Evolutionary conservation across 2,888 invertebrate species (phyloP).

Genomic region (Calameuta idolon): DNA sequence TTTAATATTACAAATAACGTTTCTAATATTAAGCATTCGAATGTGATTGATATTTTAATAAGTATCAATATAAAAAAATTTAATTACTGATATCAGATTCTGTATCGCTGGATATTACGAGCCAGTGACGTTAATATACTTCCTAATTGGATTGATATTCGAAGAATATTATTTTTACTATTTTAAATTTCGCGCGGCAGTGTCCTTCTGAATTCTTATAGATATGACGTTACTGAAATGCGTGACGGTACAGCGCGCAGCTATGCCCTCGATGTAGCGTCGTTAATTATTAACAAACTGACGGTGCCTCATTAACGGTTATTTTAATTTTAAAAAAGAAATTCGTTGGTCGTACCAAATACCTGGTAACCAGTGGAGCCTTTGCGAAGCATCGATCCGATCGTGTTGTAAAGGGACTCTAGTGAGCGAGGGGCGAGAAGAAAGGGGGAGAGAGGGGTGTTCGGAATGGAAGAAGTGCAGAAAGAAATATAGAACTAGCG

Average conservation of each 20-base stretch:
- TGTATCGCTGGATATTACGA: not conserved
- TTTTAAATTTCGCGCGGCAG: not conserved
- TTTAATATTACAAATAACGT: not conserved
- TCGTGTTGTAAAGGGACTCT: not conserved
- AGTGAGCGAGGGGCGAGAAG: not conserved
- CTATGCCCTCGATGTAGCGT: conserved; percentile 9
- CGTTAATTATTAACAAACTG: conserved; percentile 55
- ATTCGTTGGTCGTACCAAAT: not conserved
- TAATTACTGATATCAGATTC: not conserved
- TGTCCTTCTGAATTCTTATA: not conserved
- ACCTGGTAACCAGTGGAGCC: not conserved
- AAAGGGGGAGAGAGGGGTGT: not conserved
- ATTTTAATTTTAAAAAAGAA: conserved; percentile 46
- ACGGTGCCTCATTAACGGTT: conserved; percentile 55
- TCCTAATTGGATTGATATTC: not conserved
- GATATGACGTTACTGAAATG: not conserved
- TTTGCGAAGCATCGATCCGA: not conserved
- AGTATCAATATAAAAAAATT: not conserved
- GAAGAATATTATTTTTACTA: too few relatives aligned
- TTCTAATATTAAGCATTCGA: not conserved
- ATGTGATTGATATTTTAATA: not conserved
- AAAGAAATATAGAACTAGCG: not conserved
- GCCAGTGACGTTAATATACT: not conserved
- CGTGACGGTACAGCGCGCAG: conserved; percentile 18
- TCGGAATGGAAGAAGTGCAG: not conserved